Conservation (phyloP, 1,140 invertebrate species). For the Wiebesia pumilae region DNA sequence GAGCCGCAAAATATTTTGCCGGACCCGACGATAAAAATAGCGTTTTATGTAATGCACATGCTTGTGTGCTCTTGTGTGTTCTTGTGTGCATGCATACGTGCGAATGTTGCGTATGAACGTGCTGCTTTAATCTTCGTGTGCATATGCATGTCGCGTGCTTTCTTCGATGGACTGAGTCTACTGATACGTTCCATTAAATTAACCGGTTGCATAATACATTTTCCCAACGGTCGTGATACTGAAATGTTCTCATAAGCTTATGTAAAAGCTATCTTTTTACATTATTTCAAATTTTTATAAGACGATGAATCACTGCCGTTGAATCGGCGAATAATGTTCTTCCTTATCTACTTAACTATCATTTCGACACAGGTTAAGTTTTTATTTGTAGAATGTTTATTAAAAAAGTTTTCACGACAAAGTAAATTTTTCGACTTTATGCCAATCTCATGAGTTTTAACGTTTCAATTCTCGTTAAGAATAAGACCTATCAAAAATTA, state of each 20-base stretch:
- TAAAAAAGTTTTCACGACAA: no score
- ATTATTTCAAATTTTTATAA: no score
- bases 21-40: conserved; percentile 16
- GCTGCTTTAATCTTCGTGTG: no score
- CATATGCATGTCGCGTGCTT: background rate
- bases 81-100: background rate
- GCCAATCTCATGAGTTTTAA: no score
- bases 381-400: no score
- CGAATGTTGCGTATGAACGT: background rate
- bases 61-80: background rate
- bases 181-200: background rate
- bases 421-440: no score
- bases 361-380: no score
- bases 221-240: background rate
- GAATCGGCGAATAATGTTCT: no score
- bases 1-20: conserved; percentile 20
- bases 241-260: background rate
- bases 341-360: no score
- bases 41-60: background rate
- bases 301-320: no score
- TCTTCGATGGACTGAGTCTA: background rate
- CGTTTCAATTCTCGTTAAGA: no score
- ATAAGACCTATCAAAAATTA: no score
- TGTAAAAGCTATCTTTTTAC: background rate
- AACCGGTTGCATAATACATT: background rate